Conservation (phyloP, 2,888 invertebrate species). For the Euclidia mi region DNA sequence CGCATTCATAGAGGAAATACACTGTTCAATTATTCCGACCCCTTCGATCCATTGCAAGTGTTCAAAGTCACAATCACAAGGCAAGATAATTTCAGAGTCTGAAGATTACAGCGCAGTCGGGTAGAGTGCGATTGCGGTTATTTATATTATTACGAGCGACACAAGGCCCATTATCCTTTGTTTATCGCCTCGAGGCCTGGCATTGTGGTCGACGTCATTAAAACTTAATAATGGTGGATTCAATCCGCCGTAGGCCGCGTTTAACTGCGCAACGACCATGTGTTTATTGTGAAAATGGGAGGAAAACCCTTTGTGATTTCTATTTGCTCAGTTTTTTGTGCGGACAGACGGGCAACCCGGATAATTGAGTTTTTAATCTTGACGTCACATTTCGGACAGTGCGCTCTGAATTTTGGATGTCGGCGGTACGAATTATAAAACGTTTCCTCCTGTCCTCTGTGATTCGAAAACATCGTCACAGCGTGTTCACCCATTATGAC, state of each 20-base stretch:
- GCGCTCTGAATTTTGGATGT: conserved; percentile 24
- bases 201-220: conserved; percentile 82
- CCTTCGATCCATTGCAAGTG: no score
- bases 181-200: conserved; percentile 72
- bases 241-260: conserved; percentile 70
- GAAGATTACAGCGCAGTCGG: conserved; percentile 63
- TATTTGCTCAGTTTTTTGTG: conserved; percentile 54
- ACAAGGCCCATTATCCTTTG: conserved; percentile 81
- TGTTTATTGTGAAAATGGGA: conserved; percentile 66
- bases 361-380: conserved; percentile 60
- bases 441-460: conserved; percentile 10
- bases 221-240: conserved; percentile 85
- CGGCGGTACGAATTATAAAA: conserved; percentile 13
- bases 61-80: no score
- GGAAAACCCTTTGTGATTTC: conserved; percentile 55
- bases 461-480: conserved; percentile 8
- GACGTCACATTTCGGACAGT: conserved; percentile 30
- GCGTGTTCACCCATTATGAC: conserved; percentile 22
- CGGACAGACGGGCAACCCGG: conserved; percentile 35
- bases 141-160: conserved; percentile 78
- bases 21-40: no score
- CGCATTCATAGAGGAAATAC: no score
- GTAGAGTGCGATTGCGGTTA: conserved; percentile 69
- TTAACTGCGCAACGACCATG: conserved; percentile 60
- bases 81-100: conserved; percentile 69